phyloP scores from a whole-genome alignment of 1,140 invertebrate species.

The Choristoneura fumiferana region DNA sequence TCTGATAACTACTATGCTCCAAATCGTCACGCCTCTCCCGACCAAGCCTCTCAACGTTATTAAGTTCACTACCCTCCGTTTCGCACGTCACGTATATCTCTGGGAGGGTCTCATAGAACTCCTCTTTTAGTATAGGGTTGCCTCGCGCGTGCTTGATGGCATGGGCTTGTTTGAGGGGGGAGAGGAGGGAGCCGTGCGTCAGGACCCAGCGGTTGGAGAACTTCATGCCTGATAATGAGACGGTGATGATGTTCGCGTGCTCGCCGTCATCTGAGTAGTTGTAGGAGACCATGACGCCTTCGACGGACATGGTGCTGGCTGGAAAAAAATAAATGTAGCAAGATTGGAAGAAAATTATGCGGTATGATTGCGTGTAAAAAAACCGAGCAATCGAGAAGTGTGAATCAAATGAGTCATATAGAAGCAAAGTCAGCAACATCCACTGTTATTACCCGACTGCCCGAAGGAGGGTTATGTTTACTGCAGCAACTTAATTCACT shows the following conservation, averaged over 20 bases:
- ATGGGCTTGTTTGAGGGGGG: slow-evolving; percentile 55
- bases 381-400: no score
- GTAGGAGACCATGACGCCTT: slow-evolving; percentile 72
- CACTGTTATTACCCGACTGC: no score
- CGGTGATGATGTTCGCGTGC: slow-evolving; percentile 60
- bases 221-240: slow-evolving; percentile 75
- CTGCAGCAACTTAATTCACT: no score
- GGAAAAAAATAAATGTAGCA: slow-evolving; percentile 20
- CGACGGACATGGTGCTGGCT: slow-evolving; percentile 51
- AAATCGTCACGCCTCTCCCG: slow-evolving; percentile 50
- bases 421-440: no score
- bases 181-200: slow-evolving; percentile 77
- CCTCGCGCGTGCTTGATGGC: slow-evolving; percentile 54
- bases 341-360: no score
- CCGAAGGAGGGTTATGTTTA: no score
- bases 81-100: slow-evolving; percentile 70
- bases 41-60: slow-evolving; percentile 49
- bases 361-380: no score
- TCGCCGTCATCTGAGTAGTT: slow-evolving; percentile 63
- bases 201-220: slow-evolving; percentile 77
- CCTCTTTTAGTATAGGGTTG: slow-evolving; percentile 58
- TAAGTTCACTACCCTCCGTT: slow-evolving; percentile 43
- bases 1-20: slow-evolving; percentile 65
- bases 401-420: no score
- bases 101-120: slow-evolving; percentile 64